Evolutionary conservation across 2,888 invertebrate genomes (phyloP), one percentile per base, ranked within the genome.

Genomic region (Amphipoea oculea): DNA sequence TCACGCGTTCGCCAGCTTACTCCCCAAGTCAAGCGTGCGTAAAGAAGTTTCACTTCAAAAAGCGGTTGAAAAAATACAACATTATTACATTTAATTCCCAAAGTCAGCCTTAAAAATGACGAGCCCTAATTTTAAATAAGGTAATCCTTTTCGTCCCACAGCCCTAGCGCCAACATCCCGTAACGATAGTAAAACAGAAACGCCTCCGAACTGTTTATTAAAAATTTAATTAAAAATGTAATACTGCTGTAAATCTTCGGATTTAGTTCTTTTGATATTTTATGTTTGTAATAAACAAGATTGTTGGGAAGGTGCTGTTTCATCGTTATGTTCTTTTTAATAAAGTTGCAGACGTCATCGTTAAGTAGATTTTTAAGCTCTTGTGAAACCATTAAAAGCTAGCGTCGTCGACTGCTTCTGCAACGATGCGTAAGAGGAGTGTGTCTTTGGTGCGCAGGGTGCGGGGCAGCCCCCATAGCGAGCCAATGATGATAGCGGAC

Each of bases 201-300:
- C 76, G 83, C 84, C 68, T 75, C 71, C 54, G 48, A 86, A 83
- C 76, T 89, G 88, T 89, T 89, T 89, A 89, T 89, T 89, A 89
- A 90, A 89, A 88, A 84, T 86, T 89, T 89, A 90, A 89, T 89
- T 90, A 90, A 89, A 89, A 90, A 83, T 45, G 68, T 89, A 83
- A 90, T 85, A 81, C 69, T 60, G 85, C 72, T 73, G 62, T 72
- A 60, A 81, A 90, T 89, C 90, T 86, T 80, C 65, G 79, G 86
- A 82, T 90, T 87, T 83, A 83, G 78, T 88, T 86, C 78, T 75
- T 81, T 82, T 79, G 75, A 71, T 83, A 78, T 82, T 82, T 83
- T 82, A 84, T 80, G 75, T 75, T 84, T 68, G 67, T 79, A 79
- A 88, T 88, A 86, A 88, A 82, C 78, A 76, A 73, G 20, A 57